Conservation (phyloP, 2,888 invertebrate genomes). For the Drosophila quinaria region DNA sequence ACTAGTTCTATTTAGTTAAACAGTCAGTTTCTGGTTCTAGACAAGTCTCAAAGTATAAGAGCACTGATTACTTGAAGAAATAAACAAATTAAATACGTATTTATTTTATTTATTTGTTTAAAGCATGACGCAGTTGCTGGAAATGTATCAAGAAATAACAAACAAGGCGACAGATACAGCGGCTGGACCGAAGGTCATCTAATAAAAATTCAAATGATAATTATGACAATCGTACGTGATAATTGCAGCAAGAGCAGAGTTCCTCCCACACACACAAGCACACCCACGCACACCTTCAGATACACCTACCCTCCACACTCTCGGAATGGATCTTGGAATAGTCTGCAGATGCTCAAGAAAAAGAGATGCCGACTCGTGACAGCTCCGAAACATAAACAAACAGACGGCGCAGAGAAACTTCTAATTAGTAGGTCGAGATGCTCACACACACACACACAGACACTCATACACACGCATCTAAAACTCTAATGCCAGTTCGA, state of each 20-base stretch:
- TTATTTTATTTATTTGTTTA: conserved; percentile 18
- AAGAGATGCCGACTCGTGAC: conserved; percentile 59
- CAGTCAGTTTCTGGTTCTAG: not conserved
- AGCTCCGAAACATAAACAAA: conserved; percentile 73
- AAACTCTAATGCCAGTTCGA: conserved; percentile 1
- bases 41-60: not conserved
- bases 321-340: conserved; percentile 9
- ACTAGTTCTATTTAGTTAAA: not conserved
- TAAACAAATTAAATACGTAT: conserved; percentile 55
- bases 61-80: conserved; percentile 39
- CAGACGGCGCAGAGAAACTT: conserved; percentile 57
- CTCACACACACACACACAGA: not conserved
- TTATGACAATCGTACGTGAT: conserved; percentile 85
- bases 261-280: conserved; percentile 31
- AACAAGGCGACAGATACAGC: conserved; percentile 36
- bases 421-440: conserved; percentile 64
- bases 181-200: conserved; percentile 54
- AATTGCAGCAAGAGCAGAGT: conserved; percentile 72
- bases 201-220: conserved; percentile 83
- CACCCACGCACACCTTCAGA: conserved; percentile 8
- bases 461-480: not conserved
- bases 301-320: conserved; percentile 10
- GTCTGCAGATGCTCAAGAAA: conserved; percentile 55
- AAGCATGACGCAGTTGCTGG: conserved; percentile 52
- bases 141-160: conserved; percentile 39